Conservation (phyloP, 1,140 invertebrate species). For the Aphaenogaster floridana region DNA sequence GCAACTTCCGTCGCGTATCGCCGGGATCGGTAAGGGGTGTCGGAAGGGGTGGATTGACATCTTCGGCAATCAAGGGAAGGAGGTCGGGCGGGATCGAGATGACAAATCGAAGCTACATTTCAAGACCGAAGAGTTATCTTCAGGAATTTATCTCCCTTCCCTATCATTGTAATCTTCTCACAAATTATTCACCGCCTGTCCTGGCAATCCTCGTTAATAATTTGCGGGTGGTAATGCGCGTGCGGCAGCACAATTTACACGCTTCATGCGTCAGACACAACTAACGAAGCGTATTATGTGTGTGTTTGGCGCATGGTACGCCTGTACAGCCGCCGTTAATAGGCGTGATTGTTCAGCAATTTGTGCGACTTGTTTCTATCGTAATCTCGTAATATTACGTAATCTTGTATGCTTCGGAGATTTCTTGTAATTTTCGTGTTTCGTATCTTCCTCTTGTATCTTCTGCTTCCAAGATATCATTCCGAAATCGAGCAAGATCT, state of each 20-base stretch:
- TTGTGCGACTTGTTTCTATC: conserved; percentile 9
- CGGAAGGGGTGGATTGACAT: background rate
- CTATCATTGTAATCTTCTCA: background rate
- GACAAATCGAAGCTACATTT: background rate
- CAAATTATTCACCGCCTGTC: background rate
- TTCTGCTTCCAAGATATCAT: background rate
- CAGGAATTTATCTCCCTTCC: background rate
- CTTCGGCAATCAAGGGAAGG: background rate
- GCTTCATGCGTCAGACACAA: background rate
- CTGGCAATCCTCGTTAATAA: conserved; percentile 22
- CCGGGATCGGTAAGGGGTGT: background rate
- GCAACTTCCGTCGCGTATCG: background rate
- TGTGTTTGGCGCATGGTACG: background rate
- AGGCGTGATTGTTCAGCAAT: conserved; percentile 19
- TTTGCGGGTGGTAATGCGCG: conserved; percentile 2
- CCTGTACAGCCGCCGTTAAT: background rate
- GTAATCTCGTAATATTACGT: conserved; percentile 11
- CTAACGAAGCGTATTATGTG: conserved; percentile 43
- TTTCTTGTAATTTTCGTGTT: background rate
- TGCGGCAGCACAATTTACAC: conserved; percentile 17
- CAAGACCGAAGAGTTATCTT: background rate
- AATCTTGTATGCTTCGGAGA: background rate
- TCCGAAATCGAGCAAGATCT: background rate
- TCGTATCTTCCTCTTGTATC: background rate
- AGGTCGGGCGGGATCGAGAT: background rate